These are phyloP conservation scores for Lepilemur ruficaudatus DNA, from an alignment of 2,797 vertebrate genomes.

Conservation along the genomic window DNA sequence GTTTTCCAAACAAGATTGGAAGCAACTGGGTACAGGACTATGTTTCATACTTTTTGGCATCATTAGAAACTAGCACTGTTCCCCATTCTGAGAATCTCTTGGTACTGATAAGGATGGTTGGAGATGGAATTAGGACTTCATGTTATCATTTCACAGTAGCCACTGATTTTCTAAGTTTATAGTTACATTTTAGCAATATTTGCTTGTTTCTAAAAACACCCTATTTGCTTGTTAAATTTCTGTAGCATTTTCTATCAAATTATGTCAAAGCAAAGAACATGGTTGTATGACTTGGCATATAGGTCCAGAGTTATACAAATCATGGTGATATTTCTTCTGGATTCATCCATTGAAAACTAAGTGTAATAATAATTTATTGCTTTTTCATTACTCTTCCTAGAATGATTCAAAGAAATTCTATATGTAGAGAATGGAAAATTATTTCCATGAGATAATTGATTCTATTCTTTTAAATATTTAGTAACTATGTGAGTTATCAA, in stretches of 20 bases:
- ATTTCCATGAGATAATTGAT: neutral
- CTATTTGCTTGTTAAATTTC: constrained; percentile 24
- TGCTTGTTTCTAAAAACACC: constrained; percentile 16
- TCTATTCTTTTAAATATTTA: constrained; percentile 47
- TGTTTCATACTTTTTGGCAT: neutral
- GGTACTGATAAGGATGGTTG: neutral
- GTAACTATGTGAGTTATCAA: neutral
- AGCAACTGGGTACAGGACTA: neutral
- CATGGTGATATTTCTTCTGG: neutral
- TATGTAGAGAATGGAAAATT: neutral
- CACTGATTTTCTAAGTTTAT: neutral
- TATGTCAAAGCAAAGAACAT: neutral
- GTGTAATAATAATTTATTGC: neutral
- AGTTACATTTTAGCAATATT: neutral
- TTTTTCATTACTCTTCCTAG: neutral
- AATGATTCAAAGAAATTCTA: constrained; percentile 33
- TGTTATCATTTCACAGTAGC: neutral
- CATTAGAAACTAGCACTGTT: neutral
- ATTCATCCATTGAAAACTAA: neutral
- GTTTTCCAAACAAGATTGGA: constrained; percentile 13
- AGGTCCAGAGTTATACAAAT: neutral
- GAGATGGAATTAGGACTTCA: neutral
- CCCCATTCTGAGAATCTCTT: neutral
- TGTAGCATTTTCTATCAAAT: neutral
- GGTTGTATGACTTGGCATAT: neutral